phyloP scores from a whole-genome alignment of 1,140 invertebrate species.

The Eurosta solidaginis region DNA sequence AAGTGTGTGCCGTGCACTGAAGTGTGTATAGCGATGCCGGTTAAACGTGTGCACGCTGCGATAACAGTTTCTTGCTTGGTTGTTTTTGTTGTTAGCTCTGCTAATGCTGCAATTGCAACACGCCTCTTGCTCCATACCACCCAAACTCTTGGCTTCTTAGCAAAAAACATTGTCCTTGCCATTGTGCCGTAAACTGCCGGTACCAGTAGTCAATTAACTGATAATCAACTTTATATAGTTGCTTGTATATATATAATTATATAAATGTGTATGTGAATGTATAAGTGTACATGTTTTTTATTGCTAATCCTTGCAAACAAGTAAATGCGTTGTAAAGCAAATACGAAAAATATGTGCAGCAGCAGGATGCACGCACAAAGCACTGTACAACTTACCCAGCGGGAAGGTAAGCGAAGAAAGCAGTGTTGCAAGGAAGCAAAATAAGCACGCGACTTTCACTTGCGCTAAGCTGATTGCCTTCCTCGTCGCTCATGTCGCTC shows the following conservation, averaged over 20 bases:
- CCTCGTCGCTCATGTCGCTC: too few relatives aligned
- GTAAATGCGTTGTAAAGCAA: conserved; percentile 35
- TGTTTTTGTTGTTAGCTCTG: neutral
- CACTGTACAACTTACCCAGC: neutral
- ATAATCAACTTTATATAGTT: neutral
- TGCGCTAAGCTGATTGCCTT: neutral
- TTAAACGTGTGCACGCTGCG: conserved; percentile 22
- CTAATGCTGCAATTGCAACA: neutral
- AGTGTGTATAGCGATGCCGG: neutral
- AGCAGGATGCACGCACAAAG: neutral
- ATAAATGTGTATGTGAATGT: neutral
- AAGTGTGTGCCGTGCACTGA: neutral
- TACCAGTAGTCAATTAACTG: neutral
- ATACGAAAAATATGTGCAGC: conserved; percentile 30
- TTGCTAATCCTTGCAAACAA: conserved; percentile 37
- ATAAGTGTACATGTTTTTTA: conserved; percentile 20
- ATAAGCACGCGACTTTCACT: neutral
- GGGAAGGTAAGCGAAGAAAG: neutral
- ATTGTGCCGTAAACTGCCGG: neutral
- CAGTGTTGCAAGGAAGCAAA: neutral
- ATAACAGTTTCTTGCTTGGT: neutral
- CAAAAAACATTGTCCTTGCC: neutral
- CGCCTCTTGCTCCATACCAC: neutral
- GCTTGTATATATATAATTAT: neutral
- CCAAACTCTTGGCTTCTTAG: neutral